A percentile compares a stretch with the other conserved stretches of the same genome.
Conservation (phyloP, 2,888 invertebrate genomes). For the Drosophila glabriapex region DNA sequence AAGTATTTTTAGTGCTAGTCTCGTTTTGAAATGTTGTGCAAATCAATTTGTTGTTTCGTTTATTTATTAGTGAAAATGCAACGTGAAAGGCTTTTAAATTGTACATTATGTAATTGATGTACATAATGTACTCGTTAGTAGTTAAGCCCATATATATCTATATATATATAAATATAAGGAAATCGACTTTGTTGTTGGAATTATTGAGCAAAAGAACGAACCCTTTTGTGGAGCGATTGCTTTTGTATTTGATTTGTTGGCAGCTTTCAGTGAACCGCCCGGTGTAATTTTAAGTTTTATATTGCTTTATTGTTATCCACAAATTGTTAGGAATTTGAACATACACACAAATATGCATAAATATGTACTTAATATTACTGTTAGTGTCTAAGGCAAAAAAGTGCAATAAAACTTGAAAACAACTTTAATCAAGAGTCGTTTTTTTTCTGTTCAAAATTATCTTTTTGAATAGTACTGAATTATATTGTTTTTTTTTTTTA, state of each 20-base stretch:
- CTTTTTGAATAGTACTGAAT: neutral
- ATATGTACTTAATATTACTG: slow-evolving; percentile 41
- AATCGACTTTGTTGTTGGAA: slow-evolving; percentile 35
- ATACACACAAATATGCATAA: slow-evolving; percentile 15
- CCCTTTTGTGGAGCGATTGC: slow-evolving; percentile 1
- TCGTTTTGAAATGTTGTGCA: slow-evolving; percentile 59
- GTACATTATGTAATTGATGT: slow-evolving; percentile 28
- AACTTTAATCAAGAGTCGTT: slow-evolving; percentile 11
- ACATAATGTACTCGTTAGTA: slow-evolving; percentile 37
- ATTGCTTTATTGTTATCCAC: slow-evolving; percentile 74
- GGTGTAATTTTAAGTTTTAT: slow-evolving; percentile 56
- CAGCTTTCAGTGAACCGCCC: slow-evolving; percentile 37
- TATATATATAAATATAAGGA: slow-evolving; percentile 12
- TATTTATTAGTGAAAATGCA: slow-evolving; percentile 45
- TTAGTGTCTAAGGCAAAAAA: slow-evolving; percentile 67
- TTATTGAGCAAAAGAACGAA: slow-evolving; percentile 7
- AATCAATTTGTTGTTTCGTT: slow-evolving; percentile 33
- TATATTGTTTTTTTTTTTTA: neutral
- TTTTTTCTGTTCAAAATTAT: neutral
- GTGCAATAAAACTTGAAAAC: slow-evolving; percentile 65
- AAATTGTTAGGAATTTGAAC: slow-evolving; percentile 54
- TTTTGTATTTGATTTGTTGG: slow-evolving; percentile 43
- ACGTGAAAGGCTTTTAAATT: slow-evolving; percentile 68
- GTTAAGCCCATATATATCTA: slow-evolving; percentile 27
- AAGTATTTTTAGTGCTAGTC: slow-evolving; percentile 74